Evolutionary conservation across 2,888 invertebrate species (phyloP), one percentile per base, ranked within the genome.

Genomic region (Leptinotarsa peninsularis): DNA sequence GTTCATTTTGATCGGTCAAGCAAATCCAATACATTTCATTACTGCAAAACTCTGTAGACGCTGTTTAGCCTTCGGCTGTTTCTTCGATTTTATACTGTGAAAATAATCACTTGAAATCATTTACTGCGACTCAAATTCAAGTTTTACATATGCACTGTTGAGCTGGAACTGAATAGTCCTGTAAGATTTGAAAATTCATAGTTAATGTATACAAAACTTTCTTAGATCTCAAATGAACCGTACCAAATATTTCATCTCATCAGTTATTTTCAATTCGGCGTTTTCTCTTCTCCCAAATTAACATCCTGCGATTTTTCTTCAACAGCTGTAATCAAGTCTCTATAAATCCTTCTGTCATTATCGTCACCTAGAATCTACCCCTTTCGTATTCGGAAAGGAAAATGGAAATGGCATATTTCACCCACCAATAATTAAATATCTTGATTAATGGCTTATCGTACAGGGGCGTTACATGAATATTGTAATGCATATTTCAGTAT

Each of bases 341-440:
- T 73, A 76, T 78, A 78, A 80, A 80, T 80, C 79, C 76, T 78
- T 76, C 72, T 74, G 76, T 76, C 78, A 76, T 78, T 83, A 83
- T 83, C 81, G 81, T 81, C 81, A 82, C 80, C 80, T 80, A 74
- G 69, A 74, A 81, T 82, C 82, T 80, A 80, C 81, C 81, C 81
- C 82, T 81, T 81, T 81, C 79, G 76, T 79, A 79, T 79, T 78
- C 80, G 76, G 76, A 77, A 77, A 77, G 79, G 78, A 76, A 82
- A 83, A 82, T 83, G 83, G 82, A 82, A 82, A 82, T 82, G 82
- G 82, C 82, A 84, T 84, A 84, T 84, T 84, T 84, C 82, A 83
- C 82, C 83, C 83, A 82, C 84, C 84, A 84, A 85, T 85, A 85
- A 85, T 85, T 85, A 85, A 85, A 85, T 84, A 83, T 83, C 82